phyloP scores from a whole-genome alignment of 2,888 invertebrate species.

The Onthophagus sagittarius region DNA sequence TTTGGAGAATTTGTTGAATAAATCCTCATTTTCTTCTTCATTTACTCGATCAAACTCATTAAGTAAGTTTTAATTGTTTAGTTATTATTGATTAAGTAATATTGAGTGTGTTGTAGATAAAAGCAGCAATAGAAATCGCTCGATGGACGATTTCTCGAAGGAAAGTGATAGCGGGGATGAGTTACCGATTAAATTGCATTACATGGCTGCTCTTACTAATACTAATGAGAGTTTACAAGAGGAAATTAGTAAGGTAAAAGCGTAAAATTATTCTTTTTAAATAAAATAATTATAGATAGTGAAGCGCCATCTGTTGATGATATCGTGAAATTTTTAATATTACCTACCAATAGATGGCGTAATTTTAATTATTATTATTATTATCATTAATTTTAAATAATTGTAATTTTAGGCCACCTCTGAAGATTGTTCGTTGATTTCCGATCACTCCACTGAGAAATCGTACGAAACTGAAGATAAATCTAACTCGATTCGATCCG shows the following conservation, averaged over 20 bases:
- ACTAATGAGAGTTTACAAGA: conserved; percentile 15
- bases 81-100: too few species aligned
- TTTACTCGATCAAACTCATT: conserved; percentile 13
- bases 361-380: too few species aligned
- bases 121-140: not conserved
- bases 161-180: conserved; percentile 14
- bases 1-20: conserved; percentile 14
- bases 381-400: not conserved
- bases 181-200: conserved; percentile 12
- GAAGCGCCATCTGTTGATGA: too few species aligned
- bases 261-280: not conserved
- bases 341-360: too few species aligned
- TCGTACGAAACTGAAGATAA: conserved; percentile 16
- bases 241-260: conserved; percentile 14
- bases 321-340: too few species aligned
- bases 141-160: not conserved
- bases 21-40: conserved; percentile 8
- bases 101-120: conserved; percentile 14
- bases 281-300: not conserved
- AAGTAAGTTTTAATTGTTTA: conserved; percentile 13
- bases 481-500: conserved; percentile 13
- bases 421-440: not conserved
- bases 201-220: conserved; percentile 10
- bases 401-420: not conserved
- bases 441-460: not conserved